A percentile compares a stretch with the other conserved stretches of the same genome.
Evolutionary conservation across 2,888 invertebrate species (phyloP).

Genomic region (Dasypolia templi): DNA sequence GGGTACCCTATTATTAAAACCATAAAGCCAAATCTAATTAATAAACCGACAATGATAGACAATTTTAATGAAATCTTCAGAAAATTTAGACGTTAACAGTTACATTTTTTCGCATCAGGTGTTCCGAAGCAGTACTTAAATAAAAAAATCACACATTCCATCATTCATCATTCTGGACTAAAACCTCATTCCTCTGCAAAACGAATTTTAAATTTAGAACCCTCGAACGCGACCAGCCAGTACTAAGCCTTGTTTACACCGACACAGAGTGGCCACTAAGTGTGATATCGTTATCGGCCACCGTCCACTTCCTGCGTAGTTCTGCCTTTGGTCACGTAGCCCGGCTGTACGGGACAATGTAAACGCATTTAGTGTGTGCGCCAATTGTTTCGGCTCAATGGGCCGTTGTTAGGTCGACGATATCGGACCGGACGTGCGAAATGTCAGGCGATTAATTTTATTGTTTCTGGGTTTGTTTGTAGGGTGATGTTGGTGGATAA

Average conservation of each 20-base stretch:
- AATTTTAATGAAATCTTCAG: too few relatives aligned
- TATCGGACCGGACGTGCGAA: conserved; percentile 75
- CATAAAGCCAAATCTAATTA: too few relatives aligned
- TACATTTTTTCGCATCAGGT: neutral
- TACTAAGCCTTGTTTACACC: conserved; percentile 63
- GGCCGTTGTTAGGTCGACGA: conserved; percentile 65
- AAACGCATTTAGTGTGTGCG: conserved; percentile 61
- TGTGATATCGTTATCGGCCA: conserved; percentile 77
- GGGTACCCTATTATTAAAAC: too few relatives aligned
- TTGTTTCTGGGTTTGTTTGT: conserved; percentile 68
- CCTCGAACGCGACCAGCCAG: conserved; percentile 32
- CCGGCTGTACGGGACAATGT: conserved; percentile 74
- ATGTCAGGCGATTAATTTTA: conserved; percentile 69
- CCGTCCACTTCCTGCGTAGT: conserved; percentile 73
- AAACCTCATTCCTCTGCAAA: conserved; percentile 23
- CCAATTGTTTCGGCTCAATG: conserved; percentile 70
- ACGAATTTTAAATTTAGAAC: conserved; percentile 54
- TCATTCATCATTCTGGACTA: conserved; percentile 2
- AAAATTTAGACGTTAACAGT: neutral
- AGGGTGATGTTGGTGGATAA: conserved; percentile 45
- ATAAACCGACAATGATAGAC: too few relatives aligned
- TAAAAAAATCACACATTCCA: conserved; percentile 4
- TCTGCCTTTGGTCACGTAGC: conserved; percentile 75
- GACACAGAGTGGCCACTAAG: conserved; percentile 60
- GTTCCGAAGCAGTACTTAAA: conserved; percentile 4